Evolutionary conservation across 2,113 vertebrate species (phyloP).

Genomic region (Erinaceus europaeus): DNA sequence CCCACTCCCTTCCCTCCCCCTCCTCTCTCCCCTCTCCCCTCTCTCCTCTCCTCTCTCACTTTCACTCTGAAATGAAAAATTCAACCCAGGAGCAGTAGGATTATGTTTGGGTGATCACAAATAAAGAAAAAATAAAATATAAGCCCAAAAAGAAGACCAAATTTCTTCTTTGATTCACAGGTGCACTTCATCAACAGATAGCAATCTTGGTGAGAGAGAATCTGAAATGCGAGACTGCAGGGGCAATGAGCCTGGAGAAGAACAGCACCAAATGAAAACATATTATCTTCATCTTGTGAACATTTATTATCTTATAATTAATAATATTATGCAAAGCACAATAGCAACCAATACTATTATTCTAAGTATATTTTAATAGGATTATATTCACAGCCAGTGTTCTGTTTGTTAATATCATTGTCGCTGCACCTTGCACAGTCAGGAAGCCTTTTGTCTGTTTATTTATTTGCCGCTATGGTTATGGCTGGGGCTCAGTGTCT

Average conservation of each 20-base stretch:
- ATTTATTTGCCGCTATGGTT: too few relatives aligned
- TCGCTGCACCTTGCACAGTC: not conserved
- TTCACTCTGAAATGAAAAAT: too few relatives aligned
- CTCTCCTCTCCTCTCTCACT: too few relatives aligned
- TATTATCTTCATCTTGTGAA: not conserved
- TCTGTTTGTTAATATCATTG: not conserved
- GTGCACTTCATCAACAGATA: not conserved
- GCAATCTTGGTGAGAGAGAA: not conserved
- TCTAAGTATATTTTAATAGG: too few relatives aligned
- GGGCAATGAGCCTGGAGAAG: not conserved
- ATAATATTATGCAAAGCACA: not conserved
- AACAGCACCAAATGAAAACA: not conserved
- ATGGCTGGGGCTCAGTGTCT: too few relatives aligned
- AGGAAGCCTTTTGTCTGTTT: too few relatives aligned
- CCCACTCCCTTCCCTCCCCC: too few relatives aligned
- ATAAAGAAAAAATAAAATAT: constrained; percentile 47
- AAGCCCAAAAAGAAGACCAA: not conserved
- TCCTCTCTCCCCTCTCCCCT: too few relatives aligned
- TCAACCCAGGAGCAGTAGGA: too few relatives aligned
- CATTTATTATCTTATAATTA: not conserved
- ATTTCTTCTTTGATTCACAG: not conserved
- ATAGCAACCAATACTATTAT: not conserved
- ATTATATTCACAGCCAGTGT: not conserved
- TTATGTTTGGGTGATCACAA: too few relatives aligned
- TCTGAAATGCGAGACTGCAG: not conserved